A percentile compares a stretch with the other conserved stretches of the same genome.
These are phyloP conservation scores for Chanos chanos DNA, from an alignment of 2,797 vertebrate species.

Conservation along the genomic window DNA sequence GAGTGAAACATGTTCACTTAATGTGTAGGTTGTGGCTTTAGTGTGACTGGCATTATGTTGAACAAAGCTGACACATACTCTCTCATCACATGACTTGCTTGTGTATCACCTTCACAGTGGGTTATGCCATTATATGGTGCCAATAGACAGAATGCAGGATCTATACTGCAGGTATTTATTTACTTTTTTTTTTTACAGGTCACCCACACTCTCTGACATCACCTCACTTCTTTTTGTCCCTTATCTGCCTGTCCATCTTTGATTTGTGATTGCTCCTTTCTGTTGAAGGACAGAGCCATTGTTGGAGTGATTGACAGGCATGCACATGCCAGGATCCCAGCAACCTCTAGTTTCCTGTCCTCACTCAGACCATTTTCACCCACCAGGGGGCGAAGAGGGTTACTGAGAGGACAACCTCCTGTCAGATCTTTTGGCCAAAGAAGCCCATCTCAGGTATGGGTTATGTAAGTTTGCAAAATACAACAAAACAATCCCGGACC, in stretches of 20 bases:
- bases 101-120: slow-evolving; percentile 47
- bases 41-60: not conserved
- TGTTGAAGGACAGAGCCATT: slow-evolving; percentile 66
- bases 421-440: slow-evolving; percentile 63
- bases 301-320: slow-evolving; percentile 70
- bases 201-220: not conserved
- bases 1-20: slow-evolving; percentile 53
- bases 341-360: slow-evolving; percentile 51
- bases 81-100: too few relatives aligned
- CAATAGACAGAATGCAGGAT: slow-evolving; percentile 50
- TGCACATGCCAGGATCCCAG: slow-evolving; percentile 52
- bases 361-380: slow-evolving; percentile 46
- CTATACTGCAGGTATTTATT: slow-evolving; percentile 67
- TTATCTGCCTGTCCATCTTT: not conserved
- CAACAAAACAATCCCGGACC: too few relatives aligned
- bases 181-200: not conserved
- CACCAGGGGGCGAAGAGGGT: slow-evolving; percentile 54
- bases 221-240: not conserved
- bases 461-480: too few relatives aligned
- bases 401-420: slow-evolving; percentile 52
- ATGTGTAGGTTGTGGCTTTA: not conserved
- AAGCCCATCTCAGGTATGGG: slow-evolving; percentile 70
- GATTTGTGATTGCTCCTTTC: not conserved
- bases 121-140: slow-evolving; percentile 55
- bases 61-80: not conserved